phyloP scores from a whole-genome alignment of 1,140 invertebrate species.

The Orchesella cincta region DNA sequence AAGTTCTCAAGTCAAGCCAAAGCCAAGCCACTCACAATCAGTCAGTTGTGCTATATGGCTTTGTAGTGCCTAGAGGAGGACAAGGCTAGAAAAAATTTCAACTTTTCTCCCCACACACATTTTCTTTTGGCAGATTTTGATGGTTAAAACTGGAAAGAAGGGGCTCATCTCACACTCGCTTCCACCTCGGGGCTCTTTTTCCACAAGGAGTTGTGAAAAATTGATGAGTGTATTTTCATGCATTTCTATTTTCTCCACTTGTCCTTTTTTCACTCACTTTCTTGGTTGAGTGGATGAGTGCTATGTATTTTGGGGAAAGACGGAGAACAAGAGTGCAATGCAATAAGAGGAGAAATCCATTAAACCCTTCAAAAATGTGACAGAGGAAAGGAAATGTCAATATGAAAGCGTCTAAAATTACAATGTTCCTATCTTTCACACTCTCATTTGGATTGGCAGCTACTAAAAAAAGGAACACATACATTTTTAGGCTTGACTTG shows the following conservation, averaged over 20 bases:
- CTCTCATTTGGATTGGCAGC: no score
- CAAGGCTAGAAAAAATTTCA: neutral
- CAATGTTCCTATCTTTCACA: no score
- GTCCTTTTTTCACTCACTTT: neutral
- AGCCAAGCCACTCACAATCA: conserved; percentile 7
- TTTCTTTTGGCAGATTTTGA: neutral
- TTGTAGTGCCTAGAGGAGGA: neutral
- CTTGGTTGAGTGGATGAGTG: conserved; percentile 15
- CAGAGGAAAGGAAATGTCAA: conserved; percentile 12
- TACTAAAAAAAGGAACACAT: neutral
- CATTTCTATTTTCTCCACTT: conserved; percentile 16
- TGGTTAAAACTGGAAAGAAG: neutral
- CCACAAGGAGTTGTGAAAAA: neutral
- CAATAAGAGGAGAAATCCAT: neutral
- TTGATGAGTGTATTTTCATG: conserved; percentile 29
- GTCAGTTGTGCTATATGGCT: neutral
- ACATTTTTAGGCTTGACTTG: neutral
- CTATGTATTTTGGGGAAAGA: neutral
- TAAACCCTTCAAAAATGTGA: conserved; percentile 27
- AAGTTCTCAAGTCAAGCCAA: neutral
- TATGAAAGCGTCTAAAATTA: no score
- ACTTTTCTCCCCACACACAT: neutral
- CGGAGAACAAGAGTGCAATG: neutral
- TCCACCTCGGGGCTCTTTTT: conserved; percentile 4
- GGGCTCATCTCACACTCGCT: neutral